phyloP scores from a whole-genome alignment of 2,113 vertebrate species.

The Spilogale gracilis region DNA sequence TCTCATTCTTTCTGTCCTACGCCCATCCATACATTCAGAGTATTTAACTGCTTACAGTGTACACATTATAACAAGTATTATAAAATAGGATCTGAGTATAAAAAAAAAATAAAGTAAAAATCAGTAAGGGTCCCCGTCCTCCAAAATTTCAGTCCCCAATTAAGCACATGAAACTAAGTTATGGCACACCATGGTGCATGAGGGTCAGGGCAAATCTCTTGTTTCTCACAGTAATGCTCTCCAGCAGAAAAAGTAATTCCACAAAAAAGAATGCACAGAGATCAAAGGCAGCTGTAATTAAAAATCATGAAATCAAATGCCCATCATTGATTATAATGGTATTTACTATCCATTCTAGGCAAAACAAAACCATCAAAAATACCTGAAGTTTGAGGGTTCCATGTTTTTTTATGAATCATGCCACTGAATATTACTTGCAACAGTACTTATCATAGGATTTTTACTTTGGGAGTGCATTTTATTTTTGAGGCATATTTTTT shows the following conservation, averaged over 20 bases:
- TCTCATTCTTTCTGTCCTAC: neutral
- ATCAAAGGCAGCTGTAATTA: conserved; percentile 1
- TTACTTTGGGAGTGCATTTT: neutral
- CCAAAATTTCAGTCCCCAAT: neutral
- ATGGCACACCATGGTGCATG: accelerated
- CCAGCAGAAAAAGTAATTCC: neutral
- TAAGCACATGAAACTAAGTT: neutral
- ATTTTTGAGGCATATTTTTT: neutral
- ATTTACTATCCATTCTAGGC: neutral
- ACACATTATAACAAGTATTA: neutral
- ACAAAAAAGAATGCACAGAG: neutral
- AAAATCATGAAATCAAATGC: neutral
- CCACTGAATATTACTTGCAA: neutral
- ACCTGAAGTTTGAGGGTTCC: neutral
- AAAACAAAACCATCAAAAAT: neutral
- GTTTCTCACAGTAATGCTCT: neutral
- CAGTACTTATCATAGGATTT: neutral
- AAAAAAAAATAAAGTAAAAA: neutral
- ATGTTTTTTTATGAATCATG: neutral
- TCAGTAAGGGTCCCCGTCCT: neutral
- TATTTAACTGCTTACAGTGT: neutral
- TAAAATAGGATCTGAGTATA: neutral
- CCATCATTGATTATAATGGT: neutral
- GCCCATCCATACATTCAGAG: neutral
- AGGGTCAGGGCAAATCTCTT: neutral